Base-by-base conservation (phyloP, 2,888 invertebrate genomes). In the Aricia artaxerxes region DNA sequence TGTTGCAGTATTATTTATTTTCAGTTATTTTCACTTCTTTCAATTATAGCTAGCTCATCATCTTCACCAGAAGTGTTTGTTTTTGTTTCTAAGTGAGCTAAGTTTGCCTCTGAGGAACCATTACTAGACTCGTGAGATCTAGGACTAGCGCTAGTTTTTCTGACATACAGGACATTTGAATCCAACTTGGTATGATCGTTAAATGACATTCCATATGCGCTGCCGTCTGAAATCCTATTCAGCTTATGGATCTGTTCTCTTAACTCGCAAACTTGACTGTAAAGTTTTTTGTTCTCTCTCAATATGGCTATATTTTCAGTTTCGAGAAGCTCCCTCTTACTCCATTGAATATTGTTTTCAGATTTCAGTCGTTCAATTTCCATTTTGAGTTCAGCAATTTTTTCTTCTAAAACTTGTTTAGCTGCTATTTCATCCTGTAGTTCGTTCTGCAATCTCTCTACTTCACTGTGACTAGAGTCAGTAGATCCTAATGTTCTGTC, bases 331-430 rank as follows among this genome's bases (percentile, higher is more conserved):
- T 99, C 99, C 4, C 98, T 94, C 88, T 98, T 97, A 31, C 97
- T 98, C 98, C 98, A 99, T 88, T 99, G 99, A 1, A 97, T 96
- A 0, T 98, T 98, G 91, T 99, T 99, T 92, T 99, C 99, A 0
- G 97, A 97, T 92, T 99, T 98, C 16, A 98, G 93, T 84, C 97
- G 95, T 88, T 99, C 98, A 83, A 98, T 90, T 96, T 98, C 91
- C 88, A 94, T 93, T 85, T 89, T 92, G 16, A 87, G 83, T 82
- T 94, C 94, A 0, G 93, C 92, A 38, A 92, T 89, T 81, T 90
- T 92, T 80, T 94, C 94, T 83, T 93, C 94, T 79, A 94, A 79
- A 1, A 94, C 94, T 83, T 94, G 94, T 83, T 94, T 94, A 1
- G 92, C 92, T 73, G 93, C 93, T 78, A 92, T 85, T 84, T 94